phyloP scores from a whole-genome alignment of 2,113 vertebrate species.

The Pagrus major region DNA sequence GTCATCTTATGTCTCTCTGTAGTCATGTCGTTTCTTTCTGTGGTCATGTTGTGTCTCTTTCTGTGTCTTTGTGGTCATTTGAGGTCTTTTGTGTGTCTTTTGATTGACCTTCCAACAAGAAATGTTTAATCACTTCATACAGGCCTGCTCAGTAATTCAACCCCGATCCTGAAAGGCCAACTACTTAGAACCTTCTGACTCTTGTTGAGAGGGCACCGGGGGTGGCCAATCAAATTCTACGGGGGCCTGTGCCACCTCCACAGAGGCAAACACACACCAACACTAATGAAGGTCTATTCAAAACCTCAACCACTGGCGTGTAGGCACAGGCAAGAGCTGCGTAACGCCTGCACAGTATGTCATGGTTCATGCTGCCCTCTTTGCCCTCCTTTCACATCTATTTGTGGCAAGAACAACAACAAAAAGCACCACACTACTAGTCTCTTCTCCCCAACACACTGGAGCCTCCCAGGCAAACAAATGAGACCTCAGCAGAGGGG shows the following conservation, averaged over 20 bases:
- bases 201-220: neutral
- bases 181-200: neutral
- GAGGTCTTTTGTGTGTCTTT: neutral
- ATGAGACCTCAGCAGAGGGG: conserved; percentile 22
- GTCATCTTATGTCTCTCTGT: no score
- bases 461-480: conserved; percentile 21
- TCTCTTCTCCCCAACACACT: neutral
- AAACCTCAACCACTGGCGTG: neutral
- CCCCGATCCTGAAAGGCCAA: neutral
- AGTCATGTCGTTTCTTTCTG: no score
- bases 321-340: neutral
- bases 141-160: neutral
- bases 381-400: neutral
- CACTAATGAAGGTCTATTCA: neutral
- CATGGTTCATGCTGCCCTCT: neutral
- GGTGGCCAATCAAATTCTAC: no score
- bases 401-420: neutral
- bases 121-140: no score
- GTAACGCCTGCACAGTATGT: neutral
- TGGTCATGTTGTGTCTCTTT: neutral
- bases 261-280: neutral
- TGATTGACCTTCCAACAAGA: neutral
- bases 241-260: no score
- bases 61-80: neutral
- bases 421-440: neutral